Base-by-base conservation (phyloP, 2,113 vertebrate genomes). In the Callipepla californica region DNA sequence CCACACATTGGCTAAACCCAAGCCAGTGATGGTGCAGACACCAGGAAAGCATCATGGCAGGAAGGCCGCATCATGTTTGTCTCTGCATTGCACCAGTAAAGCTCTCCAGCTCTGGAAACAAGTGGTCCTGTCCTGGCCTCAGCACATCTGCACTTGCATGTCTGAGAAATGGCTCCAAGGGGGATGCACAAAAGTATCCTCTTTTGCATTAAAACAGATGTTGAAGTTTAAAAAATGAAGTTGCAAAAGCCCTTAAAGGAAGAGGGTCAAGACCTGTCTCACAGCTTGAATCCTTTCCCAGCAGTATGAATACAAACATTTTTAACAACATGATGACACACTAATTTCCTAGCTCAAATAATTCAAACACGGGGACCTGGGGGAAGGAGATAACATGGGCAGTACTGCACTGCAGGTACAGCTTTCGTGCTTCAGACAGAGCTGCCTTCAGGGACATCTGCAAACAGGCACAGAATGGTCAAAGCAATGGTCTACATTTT, bases 41-140 rank as follows among this genome's bases (percentile, higher is more conserved):
- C 21, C 48, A 50, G 48, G 22, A 23, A 25, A 50, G 48, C 48
- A 50, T 23, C 22, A 12, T 25, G 48, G 47, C 48, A 1, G 30
- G 18, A 45, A 21, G 67, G 21, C 30, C 1, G 30, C 55, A 32
- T 12, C 23, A 0, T 23, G 19, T 14, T 3, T 11, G 20, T 6
- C 58, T 2, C 4, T 0, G 10, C 15, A 1, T 1, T 2, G 16
- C 21, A 7, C 18, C 1, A 44, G 47, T 47, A 28, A 16, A 47
- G 25, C 44, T 7, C 4, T 4, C 1, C 1, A 13, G 28, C 4
- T 4, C 30, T 4, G 26, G 25, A 28, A 18, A 12, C 20, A 6
- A 47, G 23, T 14, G 57, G 62, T 42, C 42, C 2, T 32, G 59
- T 23, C 45, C 51, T 7, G 28, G 38, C 30, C 22, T 1, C 4